Base-by-base conservation (phyloP, 2,888 invertebrate genomes). In the Drosophila ustulata region DNA sequence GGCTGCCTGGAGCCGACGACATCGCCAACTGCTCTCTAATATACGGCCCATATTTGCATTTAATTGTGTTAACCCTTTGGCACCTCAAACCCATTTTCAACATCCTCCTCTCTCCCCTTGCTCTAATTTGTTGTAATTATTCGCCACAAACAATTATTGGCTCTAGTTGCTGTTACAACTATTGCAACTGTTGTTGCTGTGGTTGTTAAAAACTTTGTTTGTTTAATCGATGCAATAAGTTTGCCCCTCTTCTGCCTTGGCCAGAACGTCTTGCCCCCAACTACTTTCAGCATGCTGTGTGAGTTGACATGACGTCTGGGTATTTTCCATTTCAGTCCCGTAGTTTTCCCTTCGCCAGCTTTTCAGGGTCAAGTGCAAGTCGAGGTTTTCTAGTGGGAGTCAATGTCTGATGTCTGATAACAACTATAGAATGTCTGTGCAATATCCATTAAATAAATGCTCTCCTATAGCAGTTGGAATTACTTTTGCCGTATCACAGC, bases 291-390 rank as follows among this genome's bases (percentile, higher is more conserved):
- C 11, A 52, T 62, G 82, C 78, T 82, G 75, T 58, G 62, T 37
- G 30, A 32, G 46, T 70, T 80, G 66, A 78, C 82, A 79, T 84
- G 85, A 82, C 88, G 76, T 82, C 52, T 72, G 76, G 85, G 70
- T 65, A 82, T 79, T 87, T 88, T 84, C 85, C 87, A 68, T 61
- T 72, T 49, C 43, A 39, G 52, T 73, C 63, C 43, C 49, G 43
- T 34, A 34, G 41, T 56, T 41, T 58, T n/a, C 58, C 37, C 18
- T 46, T 46, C 59, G 30, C 7, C 23, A 23, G 25, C 25, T 9
- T 11, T 59, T 78, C 81, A 81, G 78, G 81, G 80, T 68, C 81
- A 81, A 78, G 71, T 79, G 53, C 76, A 69, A 52, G 65, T 51
- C 61, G 26, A 51, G 50, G 18, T 39, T 37, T 11, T 9, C 11